These are phyloP conservation scores for Tetramorium alpestre DNA, from an alignment of 1,140 invertebrate species.

Conservation along the genomic window DNA sequence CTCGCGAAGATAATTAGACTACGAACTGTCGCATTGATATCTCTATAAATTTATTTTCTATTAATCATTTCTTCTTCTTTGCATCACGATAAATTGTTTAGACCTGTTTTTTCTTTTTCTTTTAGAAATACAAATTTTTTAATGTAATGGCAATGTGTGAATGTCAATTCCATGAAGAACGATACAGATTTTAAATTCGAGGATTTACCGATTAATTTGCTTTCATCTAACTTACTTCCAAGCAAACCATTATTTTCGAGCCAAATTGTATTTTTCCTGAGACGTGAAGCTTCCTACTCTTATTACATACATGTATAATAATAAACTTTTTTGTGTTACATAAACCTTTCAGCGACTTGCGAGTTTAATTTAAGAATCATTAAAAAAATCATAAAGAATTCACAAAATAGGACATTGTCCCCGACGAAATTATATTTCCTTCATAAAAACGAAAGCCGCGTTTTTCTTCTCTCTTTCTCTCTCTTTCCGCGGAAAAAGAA, in stretches of 20 bases:
- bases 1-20: not conserved
- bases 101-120: not conserved
- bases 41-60: not conserved
- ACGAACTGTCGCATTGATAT: not conserved
- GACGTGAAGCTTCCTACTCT: not conserved
- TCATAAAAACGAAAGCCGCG: not conserved
- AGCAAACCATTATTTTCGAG: not conserved
- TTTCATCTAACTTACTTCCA: not conserved
- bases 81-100: not conserved
- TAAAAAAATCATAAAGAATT: not conserved
- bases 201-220: not conserved
- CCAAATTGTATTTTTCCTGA: not conserved
- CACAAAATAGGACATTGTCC: not conserved
- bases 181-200: slow-evolving; percentile 12
- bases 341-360: not conserved
- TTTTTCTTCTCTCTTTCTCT: not conserved
- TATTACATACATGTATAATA: not conserved
- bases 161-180: not conserved
- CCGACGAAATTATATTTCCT: not conserved
- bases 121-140: not conserved
- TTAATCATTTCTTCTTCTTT: not conserved
- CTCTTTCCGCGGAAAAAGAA: not conserved
- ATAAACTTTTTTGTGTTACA: not conserved
- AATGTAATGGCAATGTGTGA: not conserved
- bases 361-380: not conserved